Percentiles rank a stretch among this genome's conserved stretches.
These are phyloP conservation scores for Corythaeola cristata DNA, from an alignment of 2,113 vertebrate species.

Conservation along the genomic window DNA sequence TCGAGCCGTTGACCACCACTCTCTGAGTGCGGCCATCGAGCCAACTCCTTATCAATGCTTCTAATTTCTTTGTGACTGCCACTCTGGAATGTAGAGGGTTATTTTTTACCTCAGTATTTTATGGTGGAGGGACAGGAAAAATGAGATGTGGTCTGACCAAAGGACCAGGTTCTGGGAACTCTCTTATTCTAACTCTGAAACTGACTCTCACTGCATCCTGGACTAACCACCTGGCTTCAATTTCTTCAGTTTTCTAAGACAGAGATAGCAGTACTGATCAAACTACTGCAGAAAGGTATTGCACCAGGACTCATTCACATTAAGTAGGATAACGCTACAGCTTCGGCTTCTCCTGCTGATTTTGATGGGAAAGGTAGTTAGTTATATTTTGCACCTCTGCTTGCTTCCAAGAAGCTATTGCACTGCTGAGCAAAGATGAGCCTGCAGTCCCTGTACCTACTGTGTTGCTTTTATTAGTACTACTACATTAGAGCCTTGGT, in stretches of 20 bases:
- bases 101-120: not conserved
- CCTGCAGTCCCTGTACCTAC: conserved; percentile 21
- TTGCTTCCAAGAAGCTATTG: conserved; percentile 45
- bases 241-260: not conserved
- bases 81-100: not conserved
- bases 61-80: not conserved
- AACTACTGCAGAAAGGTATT: not conserved
- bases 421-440: conserved; percentile 52
- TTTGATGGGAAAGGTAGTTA: conserved; percentile 40
- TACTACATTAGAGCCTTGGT: conserved; percentile 26
- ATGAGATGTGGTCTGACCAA: not conserved
- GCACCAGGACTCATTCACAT: not conserved
- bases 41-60: too few relatives aligned
- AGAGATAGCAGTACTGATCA: not conserved
- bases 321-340: not conserved
- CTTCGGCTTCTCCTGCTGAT: conserved; percentile 43
- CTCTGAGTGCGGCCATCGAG: too few relatives aligned
- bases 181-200: not conserved
- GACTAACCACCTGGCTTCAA: not conserved
- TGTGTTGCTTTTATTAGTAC: conserved; percentile 58
- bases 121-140: not conserved
- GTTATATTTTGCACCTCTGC: conserved; percentile 50
- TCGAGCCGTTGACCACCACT: too few relatives aligned
- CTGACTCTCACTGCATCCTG: not conserved
- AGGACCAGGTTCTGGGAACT: not conserved